These are phyloP conservation scores for Lasiurus cinereus DNA, from an alignment of 2,113 vertebrate genomes.

Conservation along the genomic window DNA sequence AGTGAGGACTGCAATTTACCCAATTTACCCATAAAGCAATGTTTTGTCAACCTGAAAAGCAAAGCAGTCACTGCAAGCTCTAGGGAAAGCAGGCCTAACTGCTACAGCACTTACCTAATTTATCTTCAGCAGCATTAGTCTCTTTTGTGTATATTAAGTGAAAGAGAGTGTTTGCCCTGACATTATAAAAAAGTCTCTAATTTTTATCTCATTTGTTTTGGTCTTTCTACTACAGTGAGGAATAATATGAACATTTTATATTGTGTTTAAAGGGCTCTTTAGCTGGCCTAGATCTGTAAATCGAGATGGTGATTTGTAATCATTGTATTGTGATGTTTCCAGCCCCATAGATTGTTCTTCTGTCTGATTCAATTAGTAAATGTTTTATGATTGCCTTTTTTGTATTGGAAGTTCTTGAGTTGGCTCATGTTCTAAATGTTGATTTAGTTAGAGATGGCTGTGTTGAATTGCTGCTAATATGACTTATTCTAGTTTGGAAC, in stretches of 20 bases:
- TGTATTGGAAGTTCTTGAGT: constrained; percentile 16
- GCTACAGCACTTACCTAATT: not conserved
- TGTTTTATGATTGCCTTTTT: not conserved
- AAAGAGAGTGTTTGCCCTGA: not conserved
- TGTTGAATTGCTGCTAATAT: not conserved
- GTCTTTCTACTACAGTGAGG: not conserved
- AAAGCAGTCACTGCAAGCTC: not conserved
- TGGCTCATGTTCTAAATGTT: not conserved
- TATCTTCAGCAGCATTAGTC: not conserved
- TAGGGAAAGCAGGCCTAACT: not conserved
- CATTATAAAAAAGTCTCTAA: constrained; percentile 42
- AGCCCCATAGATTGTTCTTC: not conserved
- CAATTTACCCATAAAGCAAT: constrained; percentile 11
- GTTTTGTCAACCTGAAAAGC: not conserved
- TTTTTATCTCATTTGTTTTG: constrained; percentile 32
- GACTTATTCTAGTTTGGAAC: not conserved
- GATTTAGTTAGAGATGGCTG: not conserved
- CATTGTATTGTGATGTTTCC: not conserved
- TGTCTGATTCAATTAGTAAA: constrained; percentile 34
- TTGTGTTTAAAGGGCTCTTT: constrained; percentile 48
- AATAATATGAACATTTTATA: constrained; percentile 49
- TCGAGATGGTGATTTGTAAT: constrained; percentile 33
- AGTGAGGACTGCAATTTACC: not conserved
- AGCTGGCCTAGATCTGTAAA: not conserved
- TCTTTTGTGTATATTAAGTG: not conserved